Conservation (phyloP, 2,113 vertebrate species). For the Gymnocephalus cernua region DNA sequence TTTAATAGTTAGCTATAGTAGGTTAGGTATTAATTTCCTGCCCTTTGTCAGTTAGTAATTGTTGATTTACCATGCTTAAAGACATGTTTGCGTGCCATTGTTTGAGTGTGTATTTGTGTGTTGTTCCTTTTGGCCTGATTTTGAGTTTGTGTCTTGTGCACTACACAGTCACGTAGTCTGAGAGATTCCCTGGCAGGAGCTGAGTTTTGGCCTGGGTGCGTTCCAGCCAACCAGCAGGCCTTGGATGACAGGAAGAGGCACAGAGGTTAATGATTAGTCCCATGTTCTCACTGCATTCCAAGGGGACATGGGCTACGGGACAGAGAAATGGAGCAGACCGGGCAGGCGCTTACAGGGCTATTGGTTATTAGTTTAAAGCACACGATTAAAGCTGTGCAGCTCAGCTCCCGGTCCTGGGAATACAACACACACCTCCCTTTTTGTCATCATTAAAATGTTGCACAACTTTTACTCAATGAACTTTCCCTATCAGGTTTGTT, state of each 20-base stretch:
- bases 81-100: slow-evolving; percentile 4
- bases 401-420: background rate
- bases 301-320: slow-evolving; percentile 74
- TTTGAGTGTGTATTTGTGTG: slow-evolving; percentile 34
- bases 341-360: slow-evolving; percentile 12
- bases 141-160: slow-evolving; percentile 50
- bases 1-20: background rate
- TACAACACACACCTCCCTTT: background rate
- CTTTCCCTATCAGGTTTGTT: slow-evolving; percentile 56
- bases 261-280: slow-evolving; percentile 86
- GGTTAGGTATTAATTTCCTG: slow-evolving; percentile 17
- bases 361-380: slow-evolving; percentile 22
- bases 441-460: slow-evolving; percentile 8
- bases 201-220: slow-evolving; percentile 73
- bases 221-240: slow-evolving; percentile 77
- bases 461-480: slow-evolving; percentile 35
- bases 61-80: background rate
- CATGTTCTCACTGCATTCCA: slow-evolving; percentile 78
- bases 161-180: slow-evolving; percentile 77
- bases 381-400: slow-evolving; percentile 13
- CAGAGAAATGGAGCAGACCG: slow-evolving; percentile 31
- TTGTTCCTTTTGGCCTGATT: slow-evolving; percentile 43
- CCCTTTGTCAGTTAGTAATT: background rate
- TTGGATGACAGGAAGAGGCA: slow-evolving; percentile 71
- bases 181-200: slow-evolving; percentile 76